These are phyloP conservation scores for Sus scrofa DNA, from an alignment of 2,113 vertebrate species.

Conservation along the genomic window DNA sequence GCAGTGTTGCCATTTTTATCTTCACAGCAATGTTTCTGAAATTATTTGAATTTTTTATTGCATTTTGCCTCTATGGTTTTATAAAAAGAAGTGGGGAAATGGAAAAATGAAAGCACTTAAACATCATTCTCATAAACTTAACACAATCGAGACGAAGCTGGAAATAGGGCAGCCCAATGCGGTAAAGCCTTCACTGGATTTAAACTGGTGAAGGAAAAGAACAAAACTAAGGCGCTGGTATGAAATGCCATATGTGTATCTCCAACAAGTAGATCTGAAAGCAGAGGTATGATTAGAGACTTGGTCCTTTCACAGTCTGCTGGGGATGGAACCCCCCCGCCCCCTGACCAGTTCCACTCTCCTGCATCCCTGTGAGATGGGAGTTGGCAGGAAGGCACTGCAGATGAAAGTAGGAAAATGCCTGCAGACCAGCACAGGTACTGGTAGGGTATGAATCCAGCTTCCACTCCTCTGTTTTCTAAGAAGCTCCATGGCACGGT, in stretches of 20 bases:
- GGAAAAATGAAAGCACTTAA: slow-evolving; percentile 51
- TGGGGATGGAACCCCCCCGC: background rate
- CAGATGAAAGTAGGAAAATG: background rate
- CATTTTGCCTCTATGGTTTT: slow-evolving; percentile 49
- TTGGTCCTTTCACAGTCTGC: background rate
- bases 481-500: background rate
- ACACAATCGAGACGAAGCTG: slow-evolving; percentile 43
- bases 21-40: slow-evolving; percentile 15
- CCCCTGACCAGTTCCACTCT: background rate
- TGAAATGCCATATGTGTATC: background rate
- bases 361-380: too few species aligned
- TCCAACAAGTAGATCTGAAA: background rate
- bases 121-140: slow-evolving; percentile 59
- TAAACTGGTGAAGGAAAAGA: slow-evolving; percentile 37
- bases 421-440: background rate
- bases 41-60: slow-evolving; percentile 64
- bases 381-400: background rate
- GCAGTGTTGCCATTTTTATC: slow-evolving; percentile 38
- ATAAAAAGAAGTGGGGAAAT: slow-evolving; percentile 61
- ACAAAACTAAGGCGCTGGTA: background rate
- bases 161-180: background rate
- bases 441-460: background rate
- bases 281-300: background rate
- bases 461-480: background rate
- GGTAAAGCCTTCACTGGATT: background rate